Conservation (phyloP, 2,113 vertebrate species). For the Halichoerus grypus region DNA sequence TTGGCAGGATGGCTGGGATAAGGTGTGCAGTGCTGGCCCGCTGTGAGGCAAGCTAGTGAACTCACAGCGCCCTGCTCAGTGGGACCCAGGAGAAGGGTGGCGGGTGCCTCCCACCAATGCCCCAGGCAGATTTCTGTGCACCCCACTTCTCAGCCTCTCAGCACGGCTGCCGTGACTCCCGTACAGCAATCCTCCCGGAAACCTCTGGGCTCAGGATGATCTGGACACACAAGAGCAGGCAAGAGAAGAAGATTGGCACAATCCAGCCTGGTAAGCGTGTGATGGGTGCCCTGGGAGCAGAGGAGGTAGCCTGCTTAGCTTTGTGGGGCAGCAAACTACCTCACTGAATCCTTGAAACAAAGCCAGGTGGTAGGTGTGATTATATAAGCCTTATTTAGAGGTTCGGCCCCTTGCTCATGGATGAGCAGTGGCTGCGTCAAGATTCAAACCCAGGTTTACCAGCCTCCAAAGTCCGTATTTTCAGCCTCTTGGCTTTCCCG, state of each 20-base stretch:
- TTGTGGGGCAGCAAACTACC: not conserved
- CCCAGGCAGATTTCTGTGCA: not conserved
- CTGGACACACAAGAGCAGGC: not conserved
- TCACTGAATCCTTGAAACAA: not conserved
- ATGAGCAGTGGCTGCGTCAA: not conserved
- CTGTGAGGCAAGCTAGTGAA: not conserved
- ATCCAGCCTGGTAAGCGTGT: not conserved
- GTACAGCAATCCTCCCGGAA: not conserved
- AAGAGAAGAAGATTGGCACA: not conserved
- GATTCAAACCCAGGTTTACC: not conserved
- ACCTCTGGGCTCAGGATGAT: not conserved
- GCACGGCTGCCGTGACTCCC: not conserved
- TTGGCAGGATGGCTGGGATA: not conserved
- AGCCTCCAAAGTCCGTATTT: not conserved
- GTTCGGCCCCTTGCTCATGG: not conserved
- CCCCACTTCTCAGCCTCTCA: not conserved
- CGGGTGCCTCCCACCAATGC: not conserved
- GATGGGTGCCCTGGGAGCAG: not conserved
- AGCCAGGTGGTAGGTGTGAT: not conserved
- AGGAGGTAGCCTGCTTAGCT: not conserved
- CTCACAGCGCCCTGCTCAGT: not conserved
- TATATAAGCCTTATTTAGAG: not conserved
- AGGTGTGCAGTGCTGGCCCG: accelerated
- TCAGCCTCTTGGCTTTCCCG: not conserved
- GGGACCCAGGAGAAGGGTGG: not conserved